phyloP scores from a whole-genome alignment of 2,797 vertebrate genomes.

The Characodon lateralis region DNA sequence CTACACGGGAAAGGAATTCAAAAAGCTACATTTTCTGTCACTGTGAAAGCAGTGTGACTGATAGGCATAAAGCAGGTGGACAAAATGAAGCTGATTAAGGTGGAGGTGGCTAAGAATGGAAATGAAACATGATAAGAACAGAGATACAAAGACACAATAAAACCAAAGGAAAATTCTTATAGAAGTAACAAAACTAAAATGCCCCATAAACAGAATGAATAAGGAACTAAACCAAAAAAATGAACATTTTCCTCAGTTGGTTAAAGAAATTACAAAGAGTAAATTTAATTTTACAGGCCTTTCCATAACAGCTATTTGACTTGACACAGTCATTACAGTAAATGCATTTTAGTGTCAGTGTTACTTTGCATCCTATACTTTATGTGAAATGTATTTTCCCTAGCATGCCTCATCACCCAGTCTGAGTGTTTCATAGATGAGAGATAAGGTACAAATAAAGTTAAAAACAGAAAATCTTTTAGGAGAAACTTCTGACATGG shows the following conservation, averaged over 20 bases:
- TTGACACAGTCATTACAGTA: neutral
- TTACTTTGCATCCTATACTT: neutral
- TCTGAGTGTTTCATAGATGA: neutral
- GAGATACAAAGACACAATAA: no score
- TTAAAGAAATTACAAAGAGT: neutral
- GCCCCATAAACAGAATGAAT: no score
- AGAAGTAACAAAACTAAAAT: no score
- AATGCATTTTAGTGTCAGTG: neutral
- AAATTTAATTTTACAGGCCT: neutral
- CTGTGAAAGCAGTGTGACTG: no score
- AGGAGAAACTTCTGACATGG: neutral
- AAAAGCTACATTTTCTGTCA: no score
- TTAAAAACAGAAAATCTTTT: neutral
- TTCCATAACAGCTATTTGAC: neutral
- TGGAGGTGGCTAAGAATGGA: no score
- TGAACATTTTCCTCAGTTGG: neutral
- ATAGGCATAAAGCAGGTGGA: no score
- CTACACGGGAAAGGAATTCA: no score
- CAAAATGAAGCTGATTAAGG: no score
- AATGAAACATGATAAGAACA: no score
- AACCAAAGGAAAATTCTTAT: no score
- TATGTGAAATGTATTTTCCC: neutral
- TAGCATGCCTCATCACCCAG: neutral
- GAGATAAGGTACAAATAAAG: neutral
- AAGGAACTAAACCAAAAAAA: neutral